Evolutionary conservation across 2,888 invertebrate genomes (phyloP), one percentile per base, ranked within the genome.

Genomic region (Periphyllus acericola): DNA sequence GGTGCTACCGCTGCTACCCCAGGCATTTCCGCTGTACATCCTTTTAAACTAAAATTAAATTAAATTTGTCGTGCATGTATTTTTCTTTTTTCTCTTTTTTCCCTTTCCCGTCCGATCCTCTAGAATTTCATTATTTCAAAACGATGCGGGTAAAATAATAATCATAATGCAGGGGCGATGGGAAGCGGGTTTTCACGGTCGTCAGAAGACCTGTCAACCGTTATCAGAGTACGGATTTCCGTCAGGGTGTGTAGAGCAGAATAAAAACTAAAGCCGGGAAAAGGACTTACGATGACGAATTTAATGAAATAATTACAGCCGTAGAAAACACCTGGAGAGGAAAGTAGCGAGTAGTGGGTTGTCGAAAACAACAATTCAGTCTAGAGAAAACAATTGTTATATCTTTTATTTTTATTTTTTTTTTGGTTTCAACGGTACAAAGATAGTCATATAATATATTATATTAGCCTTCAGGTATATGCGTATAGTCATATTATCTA

Each of bases 111-210:
- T 29, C 29, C 29, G 17, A 11, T 68, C 40, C 80, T 71, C 32
- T 40, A 82, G 52, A 71, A 82, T 82, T 72, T 72, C 82, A 52
- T 72, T 82, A 82, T 82, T 82, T 52, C 52, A 52, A 2, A 29
- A 46, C 81, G 68, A 81, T n/a, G 72, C 72, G 71, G 82, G 71
- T 81, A 68, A 81, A 81, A 68, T 40, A 66, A 81, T 40, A 80
- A 79, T 79, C 32, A 80, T 60, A 80, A 55, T 60, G 68, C 11
- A 36, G 17, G 14, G n/a, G 6, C 34, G 55, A 36, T n/a, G 25
- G 29, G 21, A n/a, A 34, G 32, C 17, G 60, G 29, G 66, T 68
- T 36, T 68, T 52, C 72, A 34, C 71, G 68, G 71, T 81, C 81
- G 81, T 32, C 40, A 34, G 46, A 46, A 71, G 71, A 72, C 71